Base-by-base conservation (phyloP, 2,888 invertebrate species). In the Cryptocephalus moraei region DNA sequence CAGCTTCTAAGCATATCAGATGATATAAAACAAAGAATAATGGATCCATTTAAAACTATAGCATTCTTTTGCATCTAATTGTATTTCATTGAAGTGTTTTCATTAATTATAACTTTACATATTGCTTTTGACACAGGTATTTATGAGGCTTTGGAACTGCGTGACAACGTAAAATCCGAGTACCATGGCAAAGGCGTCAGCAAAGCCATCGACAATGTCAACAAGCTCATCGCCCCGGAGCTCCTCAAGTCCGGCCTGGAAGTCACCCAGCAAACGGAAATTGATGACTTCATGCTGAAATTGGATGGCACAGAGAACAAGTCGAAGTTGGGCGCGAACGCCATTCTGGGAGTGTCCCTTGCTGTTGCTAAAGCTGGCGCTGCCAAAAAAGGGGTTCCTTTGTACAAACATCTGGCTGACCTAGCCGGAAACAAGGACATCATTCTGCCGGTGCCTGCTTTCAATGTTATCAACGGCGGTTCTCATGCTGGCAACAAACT, bases 401-500 rank as follows among this genome's bases (percentile, higher is more conserved):
- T 91, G 33, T 91, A 91, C 75, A 84, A 82, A 76, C 93, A 99
- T 72, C 84, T 99, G 62, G 97, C 97, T 52, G 93, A 96, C 67
- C 78, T 99, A 66, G 90, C 97, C 58, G 94, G 93, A 56, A 93
- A 91, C 66, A 79, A 75, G 52, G 77, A 92, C 33, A 88, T 99
- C 63, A 83, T 97, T 51, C 77, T 99, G 51, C 99, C 99, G 8
- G 91, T 92, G 2, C 99, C 99, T 40, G 95, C 97, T 41, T 95
- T 99, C 74, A 99, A 99, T 68, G 96, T 96, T 32, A 99, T 99
- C 75, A 99, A 99, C 66, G 99, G 99, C 55, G 99, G 99, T 45
- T 92, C 92, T 43, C 97, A 99, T 67, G 97, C 99, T 60, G 99
- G 97, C 57, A 99, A 99, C 76, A 96, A 96, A 70, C 75, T 93